phyloP scores from a whole-genome alignment of 1,140 invertebrate species.

The Anastrepha obliqua region DNA sequence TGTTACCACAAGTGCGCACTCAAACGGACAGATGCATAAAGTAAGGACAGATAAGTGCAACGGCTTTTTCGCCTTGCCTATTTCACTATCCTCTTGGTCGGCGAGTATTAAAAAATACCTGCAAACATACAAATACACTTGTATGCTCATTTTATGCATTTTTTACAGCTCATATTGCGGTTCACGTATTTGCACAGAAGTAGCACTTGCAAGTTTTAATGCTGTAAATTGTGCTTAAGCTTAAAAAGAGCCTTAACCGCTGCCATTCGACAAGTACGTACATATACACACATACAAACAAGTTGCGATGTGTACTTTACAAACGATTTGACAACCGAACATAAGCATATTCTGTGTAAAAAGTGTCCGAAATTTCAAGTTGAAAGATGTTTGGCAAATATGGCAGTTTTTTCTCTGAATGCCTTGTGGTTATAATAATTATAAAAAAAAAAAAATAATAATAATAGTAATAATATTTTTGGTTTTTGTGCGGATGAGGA shows the following conservation, averaged over 20 bases:
- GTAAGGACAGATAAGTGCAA: neutral
- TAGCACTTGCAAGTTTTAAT: constrained; percentile 21
- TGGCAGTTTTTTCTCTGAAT: no score
- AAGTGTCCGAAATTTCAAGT: no score
- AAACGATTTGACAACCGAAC: neutral
- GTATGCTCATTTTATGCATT: neutral
- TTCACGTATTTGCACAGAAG: constrained; percentile 4
- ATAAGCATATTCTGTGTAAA: no score
- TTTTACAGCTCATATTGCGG: neutral
- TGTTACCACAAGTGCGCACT: constrained; percentile 22
- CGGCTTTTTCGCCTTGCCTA: neutral
- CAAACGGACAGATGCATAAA: neutral
- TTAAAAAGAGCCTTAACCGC: neutral
- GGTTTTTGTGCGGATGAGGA: no score
- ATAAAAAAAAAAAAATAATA: no score
- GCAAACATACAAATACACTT: neutral
- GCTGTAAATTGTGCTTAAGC: constrained; percentile 47
- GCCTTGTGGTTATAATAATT: no score
- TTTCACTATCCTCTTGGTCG: constrained; percentile 14
- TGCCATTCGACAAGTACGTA: neutral
- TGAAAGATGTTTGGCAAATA: no score
- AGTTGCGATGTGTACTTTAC: neutral
- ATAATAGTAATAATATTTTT: no score
- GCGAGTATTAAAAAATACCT: constrained; percentile 6
- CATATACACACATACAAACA: neutral